Percentiles rank a stretch among this genome's conserved stretches.
Conservation (phyloP, 2,113 vertebrate species). For the Sinocyclocheilus grahami region DNA sequence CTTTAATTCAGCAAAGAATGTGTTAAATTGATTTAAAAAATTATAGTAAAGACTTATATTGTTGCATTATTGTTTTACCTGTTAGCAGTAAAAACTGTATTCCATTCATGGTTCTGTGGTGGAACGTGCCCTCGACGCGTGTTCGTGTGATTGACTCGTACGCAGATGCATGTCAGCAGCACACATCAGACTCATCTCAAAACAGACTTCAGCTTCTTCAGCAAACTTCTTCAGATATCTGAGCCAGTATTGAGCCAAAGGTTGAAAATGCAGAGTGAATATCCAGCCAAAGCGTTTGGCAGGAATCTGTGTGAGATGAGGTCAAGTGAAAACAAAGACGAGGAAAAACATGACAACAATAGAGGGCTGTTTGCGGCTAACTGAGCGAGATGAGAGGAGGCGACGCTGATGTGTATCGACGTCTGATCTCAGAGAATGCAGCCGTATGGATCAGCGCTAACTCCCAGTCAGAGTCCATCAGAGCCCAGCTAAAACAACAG, state of each 20-base stretch:
- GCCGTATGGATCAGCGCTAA: conserved; percentile 69
- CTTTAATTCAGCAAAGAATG: not conserved
- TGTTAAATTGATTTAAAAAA: not conserved
- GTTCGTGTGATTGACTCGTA: not conserved
- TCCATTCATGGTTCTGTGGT: not conserved
- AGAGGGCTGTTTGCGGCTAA: conserved; percentile 57
- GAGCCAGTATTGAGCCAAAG: not conserved
- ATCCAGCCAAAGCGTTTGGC: not conserved
- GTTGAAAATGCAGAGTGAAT: not conserved
- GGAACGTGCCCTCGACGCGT: not conserved
- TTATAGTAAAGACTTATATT: not conserved
- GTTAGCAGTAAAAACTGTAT: no score
- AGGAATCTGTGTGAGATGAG: not conserved
- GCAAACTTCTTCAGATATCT: not conserved
- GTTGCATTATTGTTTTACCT: not conserved
- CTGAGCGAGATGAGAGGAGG: conserved; percentile 51
- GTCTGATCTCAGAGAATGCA: conserved; percentile 74
- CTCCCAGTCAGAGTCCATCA: conserved; percentile 74
- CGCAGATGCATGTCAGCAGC: not conserved
- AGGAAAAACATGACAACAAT: conserved; percentile 13
- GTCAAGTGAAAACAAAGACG: not conserved
- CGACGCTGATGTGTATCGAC: conserved; percentile 74
- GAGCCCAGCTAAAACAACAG: conserved; percentile 69
- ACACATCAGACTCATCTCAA: not conserved
- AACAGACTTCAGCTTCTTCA: not conserved